Conservation (phyloP, 2,888 invertebrate genomes). For the Ptilodon capucinus region DNA sequence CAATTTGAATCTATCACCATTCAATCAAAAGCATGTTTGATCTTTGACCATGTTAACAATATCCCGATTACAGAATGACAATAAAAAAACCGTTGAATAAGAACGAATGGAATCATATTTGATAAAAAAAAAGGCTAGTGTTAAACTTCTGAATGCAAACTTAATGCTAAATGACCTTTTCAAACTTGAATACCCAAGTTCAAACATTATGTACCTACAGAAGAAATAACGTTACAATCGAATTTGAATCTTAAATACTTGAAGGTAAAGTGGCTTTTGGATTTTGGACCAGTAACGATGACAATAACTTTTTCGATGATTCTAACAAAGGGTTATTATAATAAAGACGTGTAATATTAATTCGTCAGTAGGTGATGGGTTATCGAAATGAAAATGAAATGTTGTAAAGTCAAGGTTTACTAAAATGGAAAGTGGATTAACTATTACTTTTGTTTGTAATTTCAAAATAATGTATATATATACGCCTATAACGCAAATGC, state of each 20-base stretch:
- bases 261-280: background rate
- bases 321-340: background rate
- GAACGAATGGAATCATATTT: conserved; percentile 12
- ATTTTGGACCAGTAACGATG: background rate
- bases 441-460: background rate
- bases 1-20: too few species aligned
- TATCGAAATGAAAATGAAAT: background rate
- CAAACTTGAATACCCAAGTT: background rate
- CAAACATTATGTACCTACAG: background rate
- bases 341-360: background rate
- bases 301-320: background rate
- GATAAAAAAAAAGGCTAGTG: conserved; percentile 4
- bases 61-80: conserved; percentile 11
- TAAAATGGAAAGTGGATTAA: background rate
- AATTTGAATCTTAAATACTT: background rate
- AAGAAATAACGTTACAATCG: background rate
- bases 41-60: background rate
- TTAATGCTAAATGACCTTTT: conserved; percentile 20
- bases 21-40: background rate
- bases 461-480: too few species aligned
- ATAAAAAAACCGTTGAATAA: conserved; percentile 6
- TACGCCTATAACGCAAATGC: too few species aligned
- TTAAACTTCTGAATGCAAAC: conserved; percentile 10
- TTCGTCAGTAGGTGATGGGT: background rate
- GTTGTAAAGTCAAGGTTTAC: background rate